Percentiles rank a stretch among this genome's conserved stretches.
phyloP scores from a whole-genome alignment of 2,113 vertebrate species.

The Danionella cerebrum region DNA sequence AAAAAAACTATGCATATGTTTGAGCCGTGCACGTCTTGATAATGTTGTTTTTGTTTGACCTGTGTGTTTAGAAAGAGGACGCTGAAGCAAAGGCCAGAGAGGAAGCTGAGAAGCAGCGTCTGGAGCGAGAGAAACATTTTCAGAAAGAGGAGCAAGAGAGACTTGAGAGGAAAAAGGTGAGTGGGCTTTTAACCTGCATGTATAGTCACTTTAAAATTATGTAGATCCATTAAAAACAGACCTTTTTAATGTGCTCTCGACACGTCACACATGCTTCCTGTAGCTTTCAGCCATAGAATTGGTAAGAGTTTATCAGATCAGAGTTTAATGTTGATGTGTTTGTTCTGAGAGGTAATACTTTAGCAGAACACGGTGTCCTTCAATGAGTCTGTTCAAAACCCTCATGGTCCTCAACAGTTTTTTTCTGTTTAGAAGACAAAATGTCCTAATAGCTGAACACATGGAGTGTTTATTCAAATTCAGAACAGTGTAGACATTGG shows the following conservation, averaged over 20 bases:
- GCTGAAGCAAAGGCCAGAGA: conserved; percentile 77
- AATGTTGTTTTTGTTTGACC: neutral
- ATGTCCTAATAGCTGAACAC: neutral
- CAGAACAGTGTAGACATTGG: neutral
- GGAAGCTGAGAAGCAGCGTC: conserved; percentile 80
- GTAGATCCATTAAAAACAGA: too few relatives aligned
- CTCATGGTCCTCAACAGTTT: neutral
- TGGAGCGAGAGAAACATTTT: conserved; percentile 95
- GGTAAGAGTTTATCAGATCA: neutral
- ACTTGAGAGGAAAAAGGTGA: conserved; percentile 90
- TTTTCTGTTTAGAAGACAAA: neutral
- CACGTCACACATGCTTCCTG: neutral
- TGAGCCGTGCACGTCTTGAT: too few relatives aligned
- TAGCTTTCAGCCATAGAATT: neutral
- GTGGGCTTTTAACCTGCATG: conserved; percentile 7
- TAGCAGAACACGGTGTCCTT: neutral
- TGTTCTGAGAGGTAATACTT: neutral
- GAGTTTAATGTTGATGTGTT: neutral
- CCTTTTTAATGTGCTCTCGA: neutral
- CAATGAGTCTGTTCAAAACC: neutral
- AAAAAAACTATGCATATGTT: too few relatives aligned
- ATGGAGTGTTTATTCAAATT: neutral
- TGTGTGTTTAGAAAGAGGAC: conserved; percentile 75
- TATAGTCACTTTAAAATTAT: conserved; percentile 1
- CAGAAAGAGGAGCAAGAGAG: conserved; percentile 94